phyloP scores from a whole-genome alignment of 2,888 invertebrate genomes.

The Drosophila helvetica region DNA sequence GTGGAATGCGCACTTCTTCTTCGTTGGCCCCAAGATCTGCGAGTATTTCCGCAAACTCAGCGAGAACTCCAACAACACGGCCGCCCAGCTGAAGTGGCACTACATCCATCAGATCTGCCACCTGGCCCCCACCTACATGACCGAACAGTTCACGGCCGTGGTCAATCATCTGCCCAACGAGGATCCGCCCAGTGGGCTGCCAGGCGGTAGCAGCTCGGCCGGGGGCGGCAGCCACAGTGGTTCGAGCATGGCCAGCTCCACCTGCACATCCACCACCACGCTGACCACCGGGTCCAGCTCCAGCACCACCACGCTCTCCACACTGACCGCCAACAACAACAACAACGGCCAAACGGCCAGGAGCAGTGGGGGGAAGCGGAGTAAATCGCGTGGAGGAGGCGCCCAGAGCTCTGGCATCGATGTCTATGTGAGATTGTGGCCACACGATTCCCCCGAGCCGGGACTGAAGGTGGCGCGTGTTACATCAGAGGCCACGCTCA shows the following conservation, averaged over 20 bases:
- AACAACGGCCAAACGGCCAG: constrained; percentile 25
- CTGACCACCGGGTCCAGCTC: constrained; percentile 73
- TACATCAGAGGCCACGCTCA: constrained; percentile 85
- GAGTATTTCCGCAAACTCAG: constrained; percentile 86
- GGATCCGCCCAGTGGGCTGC: constrained; percentile 81
- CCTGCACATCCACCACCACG: constrained; percentile 71
- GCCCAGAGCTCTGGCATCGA: constrained; percentile 45
- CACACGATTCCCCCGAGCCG: constrained; percentile 84
- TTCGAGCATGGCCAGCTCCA: constrained; percentile 31
- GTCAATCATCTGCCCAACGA: constrained; percentile 85
- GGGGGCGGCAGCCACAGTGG: constrained; percentile 18
- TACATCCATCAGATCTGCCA: constrained; percentile 92
- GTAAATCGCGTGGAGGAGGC: constrained; percentile 29
- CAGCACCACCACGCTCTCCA: constrained; percentile 52
- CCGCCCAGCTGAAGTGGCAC: constrained; percentile 88
- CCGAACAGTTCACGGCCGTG: constrained; percentile 85
- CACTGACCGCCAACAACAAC: constrained; percentile 38
- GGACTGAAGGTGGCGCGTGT: constrained; percentile 87
- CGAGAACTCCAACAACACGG: constrained; percentile 78
- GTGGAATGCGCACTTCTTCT: constrained; percentile 89
- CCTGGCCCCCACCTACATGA: constrained; percentile 92
- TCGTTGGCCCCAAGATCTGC: constrained; percentile 90
- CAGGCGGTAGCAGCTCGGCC: constrained; percentile 3
- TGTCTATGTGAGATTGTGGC: constrained; percentile 75
- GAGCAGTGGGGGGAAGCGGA: constrained; percentile 19